Base-by-base conservation (phyloP, 2,888 invertebrate species). In the Oscheius sp. region DNA sequence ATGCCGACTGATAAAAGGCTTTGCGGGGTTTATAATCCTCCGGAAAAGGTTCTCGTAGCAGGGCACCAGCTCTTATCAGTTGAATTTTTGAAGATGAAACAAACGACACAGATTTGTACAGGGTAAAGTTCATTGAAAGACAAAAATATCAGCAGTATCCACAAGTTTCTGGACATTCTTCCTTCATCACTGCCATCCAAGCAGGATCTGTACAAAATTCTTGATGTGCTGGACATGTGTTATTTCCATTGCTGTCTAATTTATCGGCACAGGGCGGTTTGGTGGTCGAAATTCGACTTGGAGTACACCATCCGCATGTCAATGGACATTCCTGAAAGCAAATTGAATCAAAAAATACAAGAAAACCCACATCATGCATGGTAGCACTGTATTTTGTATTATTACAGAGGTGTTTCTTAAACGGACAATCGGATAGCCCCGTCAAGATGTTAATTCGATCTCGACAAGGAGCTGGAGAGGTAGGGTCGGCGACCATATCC, bases 131-230 rank as follows among this genome's bases (percentile, higher is more conserved):
- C 35, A 35, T 35, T 35, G 35, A 35, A 35, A 35, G 35, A 35
- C 35, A 35, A 35, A 35, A 35, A 3, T 49, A 49, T 3, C 21
- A 7, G 13, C 49, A 49, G 21, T 18, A 49, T 7, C 49, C 49
- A 49, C 49, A 49, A 35, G 58, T 27, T n/a, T 58, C 27, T n/a
- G 58, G 58, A 58, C 58, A 58, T 29, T 58, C 27, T 13, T 27
- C 58, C 18, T 58, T 58, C 58, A 58, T 58, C n/a, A 21, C 12
- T 21, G 16, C 1, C n/a, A 18, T 25, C 9, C 25, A 53, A 7
- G 53, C 53, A 1, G 53, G 53, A 21, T 49, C 21, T 5, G 49
- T 49, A 49, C 49, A 35, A 35, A 35, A 35, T 9, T n/a, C n/a
- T n/a, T n/a, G n/a, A 9, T 35, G 35, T 3, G 35, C 35, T 3